Base-by-base conservation (phyloP, 2,888 invertebrate species). In the Drosophila melanosoma region DNA sequence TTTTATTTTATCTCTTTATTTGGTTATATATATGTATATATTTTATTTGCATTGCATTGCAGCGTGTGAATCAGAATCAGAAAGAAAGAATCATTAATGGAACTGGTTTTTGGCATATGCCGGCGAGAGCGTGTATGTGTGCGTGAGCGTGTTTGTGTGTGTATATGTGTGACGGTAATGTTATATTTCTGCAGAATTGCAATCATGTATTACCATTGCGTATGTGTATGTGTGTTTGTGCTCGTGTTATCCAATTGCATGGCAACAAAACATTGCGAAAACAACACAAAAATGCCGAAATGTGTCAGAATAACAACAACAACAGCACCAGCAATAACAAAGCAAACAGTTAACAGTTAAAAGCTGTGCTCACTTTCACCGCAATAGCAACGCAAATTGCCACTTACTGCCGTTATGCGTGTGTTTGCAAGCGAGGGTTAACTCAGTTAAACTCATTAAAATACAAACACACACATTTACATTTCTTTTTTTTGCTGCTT, bases 351-450 rank as follows among this genome's bases (percentile, higher is more conserved):
- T 66, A 54, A 68, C 53, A 54, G 65, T 59, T 60, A 70, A 80
- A 63, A 65, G 63, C 60, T 64, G 67, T 61, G 57, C 76, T 79
- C 79, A 83, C 85, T 83, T 83, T 83, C 83, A 84, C 87, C 87
- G 62, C 70, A 77, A 59, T 69, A 62, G 54, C 62, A 72, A 62
- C 54, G 36, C 57, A 59, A 70, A 71, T 62, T 52, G 67, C 53
- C 49, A 42, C 74, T 54, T 58, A 35, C 57, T 61, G n/a, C 45
- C 20, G 40, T 42, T 32, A n/a, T 32, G 42, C 67, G 35, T 29
- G 26, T 59, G 20, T n/a, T n/a, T 53, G 32, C 38, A 20, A 40
- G 66, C 38, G 38, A 29, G 63, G 68, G 48, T 38, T 72, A 64
- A 74, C 58, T 45, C 20, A 60, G 74, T 64, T 74, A 56, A 65